phyloP scores from a whole-genome alignment of 92 coral and sea anemone genomes.

The Palythoa grandis region DNA sequence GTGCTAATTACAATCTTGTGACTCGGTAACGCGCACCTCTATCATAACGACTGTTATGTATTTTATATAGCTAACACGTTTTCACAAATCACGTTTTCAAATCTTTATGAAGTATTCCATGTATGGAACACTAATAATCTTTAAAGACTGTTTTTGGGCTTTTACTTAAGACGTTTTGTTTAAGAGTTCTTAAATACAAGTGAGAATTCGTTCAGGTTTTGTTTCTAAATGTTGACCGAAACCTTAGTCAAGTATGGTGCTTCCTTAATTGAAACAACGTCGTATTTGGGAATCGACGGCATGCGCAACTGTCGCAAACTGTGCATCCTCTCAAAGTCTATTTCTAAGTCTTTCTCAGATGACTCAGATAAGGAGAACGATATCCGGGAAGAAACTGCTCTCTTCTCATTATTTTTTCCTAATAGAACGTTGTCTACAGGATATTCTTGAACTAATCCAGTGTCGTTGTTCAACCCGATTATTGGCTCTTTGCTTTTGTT shows the following conservation, averaged over 20 bases:
- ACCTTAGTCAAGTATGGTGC: neutral
- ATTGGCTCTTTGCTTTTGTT: neutral
- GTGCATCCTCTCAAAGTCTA: neutral
- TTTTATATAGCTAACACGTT: too few relatives aligned
- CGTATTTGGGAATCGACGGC: neutral
- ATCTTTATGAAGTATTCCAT: neutral
- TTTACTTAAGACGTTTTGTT: neutral
- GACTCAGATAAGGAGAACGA: neutral
- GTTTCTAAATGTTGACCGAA: neutral
- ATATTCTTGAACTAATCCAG: neutral
- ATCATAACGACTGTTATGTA: too few relatives aligned
- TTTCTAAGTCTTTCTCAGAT: neutral
- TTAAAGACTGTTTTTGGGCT: neutral
- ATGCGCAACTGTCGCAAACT: neutral
- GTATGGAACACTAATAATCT: neutral
- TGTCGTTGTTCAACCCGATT: neutral
- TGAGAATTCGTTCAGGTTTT: neutral
- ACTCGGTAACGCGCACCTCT: too few relatives aligned
- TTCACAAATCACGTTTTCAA: too few relatives aligned
- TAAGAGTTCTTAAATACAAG: neutral
- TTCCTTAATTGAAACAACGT: neutral
- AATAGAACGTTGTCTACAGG: neutral
- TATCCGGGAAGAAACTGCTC: neutral
- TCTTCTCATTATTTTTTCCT: neutral
- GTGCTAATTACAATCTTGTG: neutral